Conservation (phyloP, 1,140 invertebrate genomes). For the Drosophila nebulosa region DNA sequence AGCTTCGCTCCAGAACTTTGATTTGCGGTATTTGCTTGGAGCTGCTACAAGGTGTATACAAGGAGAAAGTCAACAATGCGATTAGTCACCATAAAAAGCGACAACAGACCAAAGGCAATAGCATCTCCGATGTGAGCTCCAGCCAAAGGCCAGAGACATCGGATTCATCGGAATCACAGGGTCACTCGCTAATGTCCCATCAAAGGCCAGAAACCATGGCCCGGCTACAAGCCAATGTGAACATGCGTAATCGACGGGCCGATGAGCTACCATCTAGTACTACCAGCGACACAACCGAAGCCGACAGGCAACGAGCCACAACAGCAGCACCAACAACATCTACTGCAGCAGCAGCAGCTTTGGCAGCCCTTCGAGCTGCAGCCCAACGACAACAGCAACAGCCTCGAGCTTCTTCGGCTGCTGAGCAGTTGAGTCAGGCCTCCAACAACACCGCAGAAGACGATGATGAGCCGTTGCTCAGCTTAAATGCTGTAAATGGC, state of each 20-base stretch:
- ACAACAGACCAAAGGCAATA: not conserved
- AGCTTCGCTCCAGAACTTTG: constrained; percentile 9
- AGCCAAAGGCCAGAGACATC: constrained; percentile 19
- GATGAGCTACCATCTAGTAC: not conserved
- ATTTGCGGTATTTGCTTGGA: constrained; percentile 27
- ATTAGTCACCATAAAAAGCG: not conserved
- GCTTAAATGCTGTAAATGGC: constrained; percentile 62
- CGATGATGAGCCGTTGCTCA: constrained; percentile 46
- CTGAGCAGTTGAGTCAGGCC: not conserved
- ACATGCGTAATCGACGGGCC: not conserved
- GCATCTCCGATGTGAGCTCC: constrained; percentile 39
- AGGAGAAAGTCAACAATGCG: constrained; percentile 13
- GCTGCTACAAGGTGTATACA: constrained; percentile 7
- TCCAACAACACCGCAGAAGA: not conserved
- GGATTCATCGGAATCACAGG: not conserved
- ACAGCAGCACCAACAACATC: not conserved
- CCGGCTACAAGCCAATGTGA: not conserved
- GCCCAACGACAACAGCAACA: not conserved
- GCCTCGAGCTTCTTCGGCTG: not conserved
- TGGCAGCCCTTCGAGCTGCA: not conserved
- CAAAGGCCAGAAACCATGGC: no score
- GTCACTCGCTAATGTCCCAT: not conserved
- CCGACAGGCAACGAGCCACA: no score
- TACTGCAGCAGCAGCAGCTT: not conserved
- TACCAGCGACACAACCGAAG: no score